phyloP scores from a whole-genome alignment of 1,140 invertebrate species.

The Leguminivora glycinivorella region DNA sequence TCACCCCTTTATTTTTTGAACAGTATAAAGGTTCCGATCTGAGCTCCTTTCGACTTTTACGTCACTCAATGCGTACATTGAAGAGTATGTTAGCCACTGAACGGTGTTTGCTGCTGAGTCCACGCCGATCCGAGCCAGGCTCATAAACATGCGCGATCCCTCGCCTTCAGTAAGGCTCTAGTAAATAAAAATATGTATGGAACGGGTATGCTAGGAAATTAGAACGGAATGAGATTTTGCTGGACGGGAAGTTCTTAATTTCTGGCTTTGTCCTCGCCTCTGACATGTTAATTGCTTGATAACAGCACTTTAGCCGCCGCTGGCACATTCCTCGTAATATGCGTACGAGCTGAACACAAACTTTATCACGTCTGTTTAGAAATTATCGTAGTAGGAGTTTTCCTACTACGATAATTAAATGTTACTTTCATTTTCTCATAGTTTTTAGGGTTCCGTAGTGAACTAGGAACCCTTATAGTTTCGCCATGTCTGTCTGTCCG shows the following conservation, averaged over 20 bases:
- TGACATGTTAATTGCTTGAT: neutral
- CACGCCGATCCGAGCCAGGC: slow-evolving; percentile 8
- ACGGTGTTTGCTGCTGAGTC: slow-evolving; percentile 39
- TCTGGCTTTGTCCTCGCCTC: neutral
- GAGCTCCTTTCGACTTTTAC: slow-evolving; percentile 57
- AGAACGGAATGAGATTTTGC: slow-evolving; percentile 23
- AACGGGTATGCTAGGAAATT: slow-evolving; percentile 20
- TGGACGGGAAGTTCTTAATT: slow-evolving; percentile 18
- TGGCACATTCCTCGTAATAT: neutral
- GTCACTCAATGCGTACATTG: slow-evolving; percentile 74
- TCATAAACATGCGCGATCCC: slow-evolving; percentile 10
- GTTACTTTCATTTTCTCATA: no score
- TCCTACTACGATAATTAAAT: neutral
- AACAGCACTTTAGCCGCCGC: neutral
- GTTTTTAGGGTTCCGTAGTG: no score
- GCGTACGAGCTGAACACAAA: neutral
- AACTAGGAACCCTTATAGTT: no score
- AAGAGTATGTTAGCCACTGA: slow-evolving; percentile 49
- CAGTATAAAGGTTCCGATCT: neutral
- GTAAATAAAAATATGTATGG: slow-evolving; percentile 28
- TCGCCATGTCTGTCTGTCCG: no score
- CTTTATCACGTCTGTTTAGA: no score
- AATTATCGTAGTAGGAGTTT: no score
- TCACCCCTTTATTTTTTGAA: neutral
- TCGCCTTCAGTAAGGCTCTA: neutral